These are phyloP conservation scores for Semaprochilodus insignis DNA, from an alignment of 2,797 vertebrate species.

Conservation along the genomic window DNA sequence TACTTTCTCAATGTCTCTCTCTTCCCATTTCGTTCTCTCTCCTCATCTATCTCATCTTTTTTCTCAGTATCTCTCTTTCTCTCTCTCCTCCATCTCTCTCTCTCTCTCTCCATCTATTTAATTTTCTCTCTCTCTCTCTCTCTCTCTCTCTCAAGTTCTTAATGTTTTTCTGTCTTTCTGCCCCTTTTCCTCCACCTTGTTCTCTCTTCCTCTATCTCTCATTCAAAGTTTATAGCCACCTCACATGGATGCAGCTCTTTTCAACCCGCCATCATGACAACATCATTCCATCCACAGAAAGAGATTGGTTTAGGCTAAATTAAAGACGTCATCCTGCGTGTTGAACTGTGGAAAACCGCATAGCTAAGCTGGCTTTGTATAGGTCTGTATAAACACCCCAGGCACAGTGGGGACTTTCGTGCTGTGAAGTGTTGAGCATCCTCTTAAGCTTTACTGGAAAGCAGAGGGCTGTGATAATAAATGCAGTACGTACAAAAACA, in stretches of 20 bases:
- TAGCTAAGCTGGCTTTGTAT: not conserved
- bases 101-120: not conserved
- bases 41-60: not conserved
- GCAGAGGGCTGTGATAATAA: slow-evolving; percentile 11
- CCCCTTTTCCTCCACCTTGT: not conserved
- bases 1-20: too few relatives aligned
- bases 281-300: not conserved
- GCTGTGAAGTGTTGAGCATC: slow-evolving; percentile 1
- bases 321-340: not conserved
- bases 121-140: not conserved
- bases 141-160: not conserved
- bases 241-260: not conserved
- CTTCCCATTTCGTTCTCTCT: too few relatives aligned
- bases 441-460: slow-evolving; percentile 1
- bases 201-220: not conserved
- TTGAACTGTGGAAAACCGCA: not conserved
- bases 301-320: not conserved
- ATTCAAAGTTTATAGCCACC: not conserved
- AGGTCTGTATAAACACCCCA: not conserved
- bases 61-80: too few relatives aligned
- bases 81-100: not conserved
- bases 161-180: not conserved
- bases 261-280: not conserved
- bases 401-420: not conserved
- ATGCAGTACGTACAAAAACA: slow-evolving; percentile 26